These are phyloP conservation scores for Falcaria lacertinaria DNA, from an alignment of 2,888 invertebrate species.

Conservation along the genomic window DNA sequence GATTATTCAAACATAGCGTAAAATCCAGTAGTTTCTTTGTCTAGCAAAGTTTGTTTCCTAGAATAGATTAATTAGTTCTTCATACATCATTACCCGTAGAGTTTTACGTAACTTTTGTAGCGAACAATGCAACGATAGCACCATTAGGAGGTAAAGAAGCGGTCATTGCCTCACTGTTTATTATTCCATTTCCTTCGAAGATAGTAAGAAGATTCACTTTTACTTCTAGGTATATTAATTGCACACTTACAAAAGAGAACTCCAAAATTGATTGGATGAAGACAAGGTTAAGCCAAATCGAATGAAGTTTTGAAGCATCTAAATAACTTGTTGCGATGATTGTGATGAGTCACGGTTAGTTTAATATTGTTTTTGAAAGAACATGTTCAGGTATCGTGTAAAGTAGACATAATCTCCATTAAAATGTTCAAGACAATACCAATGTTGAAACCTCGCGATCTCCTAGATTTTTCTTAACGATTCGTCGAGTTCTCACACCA, in stretches of 20 bases:
- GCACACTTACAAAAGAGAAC: no score
- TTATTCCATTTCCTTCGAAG: slow-evolving; percentile 54
- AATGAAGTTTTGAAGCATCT: no score
- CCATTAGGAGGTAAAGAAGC: slow-evolving; percentile 66
- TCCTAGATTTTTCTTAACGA: slow-evolving; percentile 59
- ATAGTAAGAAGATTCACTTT: slow-evolving; percentile 39
- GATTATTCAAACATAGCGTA: neutral
- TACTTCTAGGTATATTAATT: neutral
- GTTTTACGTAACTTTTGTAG: slow-evolving; percentile 61
- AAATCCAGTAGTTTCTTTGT: slow-evolving; percentile 9
- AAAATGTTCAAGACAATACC: slow-evolving; percentile 47
- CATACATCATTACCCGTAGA: slow-evolving; percentile 64
- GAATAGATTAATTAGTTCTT: slow-evolving; percentile 63
- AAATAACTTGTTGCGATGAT: no score
- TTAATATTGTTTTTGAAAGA: no score
- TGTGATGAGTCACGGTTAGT: no score
- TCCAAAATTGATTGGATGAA: no score
- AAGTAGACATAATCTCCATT: slow-evolving; percentile 22
- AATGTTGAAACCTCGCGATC: slow-evolving; percentile 52
- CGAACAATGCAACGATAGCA: slow-evolving; percentile 71
- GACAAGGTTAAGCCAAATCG: no score
- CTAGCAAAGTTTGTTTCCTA: slow-evolving; percentile 65
- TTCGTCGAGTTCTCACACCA: slow-evolving; percentile 53
- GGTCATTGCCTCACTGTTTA: slow-evolving; percentile 64
- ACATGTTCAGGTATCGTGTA: slow-evolving; percentile 1